Base-by-base conservation (phyloP, 1,140 invertebrate genomes). In the Pantala flavescens region DNA sequence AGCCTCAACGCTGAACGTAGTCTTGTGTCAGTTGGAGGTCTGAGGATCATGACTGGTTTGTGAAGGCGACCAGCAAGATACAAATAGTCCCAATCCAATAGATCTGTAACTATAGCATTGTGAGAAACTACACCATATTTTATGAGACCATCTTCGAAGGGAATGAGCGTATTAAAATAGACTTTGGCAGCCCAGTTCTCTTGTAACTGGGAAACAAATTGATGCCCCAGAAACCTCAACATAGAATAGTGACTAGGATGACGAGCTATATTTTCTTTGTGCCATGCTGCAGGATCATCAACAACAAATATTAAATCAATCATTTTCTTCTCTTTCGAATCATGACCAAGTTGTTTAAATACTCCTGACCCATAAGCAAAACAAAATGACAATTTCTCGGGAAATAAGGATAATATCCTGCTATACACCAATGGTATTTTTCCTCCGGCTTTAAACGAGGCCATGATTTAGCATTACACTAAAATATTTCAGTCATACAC, bases 361-460 rank as follows among this genome's bases (percentile, higher is more conserved):
- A 94, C 94, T 55, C 91, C 95, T 43, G 95, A 97, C 24, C 96
- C 96, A 84, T 98, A 98, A 16, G 95, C 95, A 82, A 98, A 98
- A 78, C 90, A 91, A 78, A 93, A 92, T 55, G 87, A 87, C 75
- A 91, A 87, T 76, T 88, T 87, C 78, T 85, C 84, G 0, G 91
- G 90, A 14, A 63, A 63, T 21, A 63, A 5, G 49, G 49, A 63
- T 21, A 63, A 63, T 7, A 63, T 63, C 49, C 49, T 63, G 14
- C 12, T 21, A 63, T 63, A 63, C 1, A 63, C 5, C 5, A 19
- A 19, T 7, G 49, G 49, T 7, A 63, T 5, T 5, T 16, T 21
- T 21, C 1, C 49, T 21, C 3, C 49, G 12, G 49, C 49, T 63
- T 63, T 63, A 3, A 5, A 19, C 3, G 49, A 19, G n/a, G 49